A percentile compares a stretch with the other conserved stretches of the same genome.
phyloP scores from a whole-genome alignment of 2,113 vertebrate species.

The Saguinus midas region DNA sequence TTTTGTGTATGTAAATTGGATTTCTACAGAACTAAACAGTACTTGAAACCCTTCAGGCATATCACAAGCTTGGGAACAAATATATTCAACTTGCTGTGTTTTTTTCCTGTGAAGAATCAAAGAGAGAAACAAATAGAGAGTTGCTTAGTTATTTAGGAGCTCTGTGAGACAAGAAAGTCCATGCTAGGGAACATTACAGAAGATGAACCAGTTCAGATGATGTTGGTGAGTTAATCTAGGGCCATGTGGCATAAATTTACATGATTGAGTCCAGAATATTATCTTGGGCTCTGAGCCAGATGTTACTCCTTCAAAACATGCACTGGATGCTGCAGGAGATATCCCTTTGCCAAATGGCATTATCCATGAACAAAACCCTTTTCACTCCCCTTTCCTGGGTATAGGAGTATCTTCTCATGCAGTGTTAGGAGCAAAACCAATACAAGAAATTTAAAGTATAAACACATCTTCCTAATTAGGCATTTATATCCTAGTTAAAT shows the following conservation, averaged over 20 bases:
- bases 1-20: neutral
- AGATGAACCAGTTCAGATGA: neutral
- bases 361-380: neutral
- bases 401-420: neutral
- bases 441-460: neutral
- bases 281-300: neutral
- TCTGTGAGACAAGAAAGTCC: neutral
- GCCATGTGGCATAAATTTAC: neutral
- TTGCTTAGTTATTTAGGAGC: neutral
- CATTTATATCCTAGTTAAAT: neutral
- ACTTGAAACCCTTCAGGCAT: neutral
- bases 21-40: slow-evolving; percentile 23
- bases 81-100: neutral
- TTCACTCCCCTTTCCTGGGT: neutral
- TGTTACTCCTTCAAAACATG: neutral
- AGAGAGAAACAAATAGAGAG: neutral
- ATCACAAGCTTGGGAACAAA: slow-evolving; percentile 7
- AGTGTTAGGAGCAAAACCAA: neutral
- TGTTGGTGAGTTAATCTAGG: neutral
- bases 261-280: neutral
- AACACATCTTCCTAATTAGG: neutral
- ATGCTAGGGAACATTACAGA: neutral
- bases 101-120: neutral
- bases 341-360: neutral
- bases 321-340: neutral